Evolutionary conservation across 2,797 vertebrate genomes (phyloP).

Genomic region (Zenarchopterus dispar): DNA sequence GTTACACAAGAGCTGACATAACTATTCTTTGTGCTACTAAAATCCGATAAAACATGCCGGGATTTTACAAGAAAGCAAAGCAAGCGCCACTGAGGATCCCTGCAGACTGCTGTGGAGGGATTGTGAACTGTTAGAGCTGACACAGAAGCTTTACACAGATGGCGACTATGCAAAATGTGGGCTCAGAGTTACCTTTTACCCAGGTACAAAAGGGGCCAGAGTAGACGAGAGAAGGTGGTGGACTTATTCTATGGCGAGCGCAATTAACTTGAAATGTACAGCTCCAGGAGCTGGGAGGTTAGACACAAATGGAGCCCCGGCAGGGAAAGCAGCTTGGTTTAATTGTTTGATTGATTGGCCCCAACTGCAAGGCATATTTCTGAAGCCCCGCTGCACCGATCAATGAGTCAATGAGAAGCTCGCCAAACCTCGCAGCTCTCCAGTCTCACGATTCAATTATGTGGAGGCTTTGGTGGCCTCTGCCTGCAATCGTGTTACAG

Average conservation of each 20-base stretch:
- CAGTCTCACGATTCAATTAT: constrained; percentile 76
- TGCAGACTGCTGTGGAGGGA: constrained; percentile 17
- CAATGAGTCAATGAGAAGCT: constrained; percentile 81
- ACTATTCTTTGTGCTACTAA: constrained; percentile 15
- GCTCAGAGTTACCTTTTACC: constrained; percentile 47
- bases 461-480: constrained; percentile 63
- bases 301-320: constrained; percentile 72
- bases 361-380: constrained; percentile 76
- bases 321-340: constrained; percentile 70
- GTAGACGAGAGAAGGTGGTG: constrained; percentile 19
- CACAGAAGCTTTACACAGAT: constrained; percentile 34
- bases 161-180: constrained; percentile 35
- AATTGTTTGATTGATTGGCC: constrained; percentile 85
- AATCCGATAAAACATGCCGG: constrained; percentile 21
- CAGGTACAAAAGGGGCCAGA: constrained; percentile 22
- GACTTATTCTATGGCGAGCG: constrained; percentile 53
- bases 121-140: constrained; percentile 23
- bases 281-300: constrained; percentile 56
- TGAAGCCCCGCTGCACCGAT: constrained; percentile 73
- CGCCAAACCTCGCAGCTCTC: constrained; percentile 71
- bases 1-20: constrained; percentile 32
- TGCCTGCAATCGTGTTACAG: constrained; percentile 66
- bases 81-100: constrained; percentile 16
- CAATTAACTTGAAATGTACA: constrained; percentile 72
- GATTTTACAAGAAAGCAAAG: constrained; percentile 13